These are phyloP conservation scores for Acrocephalus arundinaceus DNA, from an alignment of 2,113 vertebrate genomes.

Conservation along the genomic window DNA sequence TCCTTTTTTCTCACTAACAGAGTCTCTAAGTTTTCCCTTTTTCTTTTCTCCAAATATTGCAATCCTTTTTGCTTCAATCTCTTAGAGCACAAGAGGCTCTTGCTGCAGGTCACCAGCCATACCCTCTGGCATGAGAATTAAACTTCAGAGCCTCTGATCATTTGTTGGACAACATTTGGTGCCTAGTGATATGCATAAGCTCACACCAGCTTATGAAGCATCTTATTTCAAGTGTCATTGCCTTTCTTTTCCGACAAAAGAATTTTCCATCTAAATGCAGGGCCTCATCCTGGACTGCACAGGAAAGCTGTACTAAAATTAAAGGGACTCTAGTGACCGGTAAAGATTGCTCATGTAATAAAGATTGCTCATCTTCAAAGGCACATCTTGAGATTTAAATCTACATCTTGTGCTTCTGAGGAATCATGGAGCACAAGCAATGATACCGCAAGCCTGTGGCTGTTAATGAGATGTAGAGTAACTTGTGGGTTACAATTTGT, in stretches of 20 bases:
- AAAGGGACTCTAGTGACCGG: not conserved
- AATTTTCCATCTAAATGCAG: conserved; percentile 21
- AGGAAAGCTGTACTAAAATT: not conserved
- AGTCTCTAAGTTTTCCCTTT: not conserved
- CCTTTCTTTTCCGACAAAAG: not conserved
- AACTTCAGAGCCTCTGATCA: not conserved
- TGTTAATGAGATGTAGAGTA: not conserved
- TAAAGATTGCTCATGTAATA: not conserved
- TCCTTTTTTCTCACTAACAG: not conserved
- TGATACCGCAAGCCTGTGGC: not conserved
- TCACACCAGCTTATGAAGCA: not conserved
- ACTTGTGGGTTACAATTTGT: not conserved
- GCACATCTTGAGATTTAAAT: not conserved
- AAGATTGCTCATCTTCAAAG: not conserved
- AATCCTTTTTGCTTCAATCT: not conserved
- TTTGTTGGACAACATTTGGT: conserved; percentile 1
- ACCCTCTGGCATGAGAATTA: not conserved
- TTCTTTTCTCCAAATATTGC: not conserved
- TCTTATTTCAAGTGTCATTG: conserved; percentile 22
- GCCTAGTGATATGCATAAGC: not conserved
- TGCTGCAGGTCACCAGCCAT: not conserved
- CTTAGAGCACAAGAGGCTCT: not conserved
- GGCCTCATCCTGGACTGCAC: not conserved
- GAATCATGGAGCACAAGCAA: not conserved
- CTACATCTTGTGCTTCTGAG: not conserved